Evolutionary conservation across 1,140 invertebrate species (phyloP), one percentile per base, ranked within the genome.

Genomic region (Sitobion miscanthi): DNA sequence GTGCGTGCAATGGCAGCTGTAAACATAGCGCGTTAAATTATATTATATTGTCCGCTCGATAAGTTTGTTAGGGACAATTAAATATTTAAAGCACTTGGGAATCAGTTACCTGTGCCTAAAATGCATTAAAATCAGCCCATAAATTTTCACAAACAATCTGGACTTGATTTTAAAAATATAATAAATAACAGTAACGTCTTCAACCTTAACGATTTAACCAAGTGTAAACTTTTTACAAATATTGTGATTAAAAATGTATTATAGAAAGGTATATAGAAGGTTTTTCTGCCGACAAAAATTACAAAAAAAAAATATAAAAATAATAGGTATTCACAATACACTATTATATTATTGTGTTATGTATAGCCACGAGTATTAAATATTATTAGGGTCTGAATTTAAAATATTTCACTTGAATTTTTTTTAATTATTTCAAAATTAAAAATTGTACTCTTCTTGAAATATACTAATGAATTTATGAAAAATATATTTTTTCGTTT

Each of bases 181-280:
- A 77, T 77, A 77, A 77, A 77, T 77, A 77, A n/a, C 30, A 77
- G 62, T 77, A 77, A 77, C 30, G 30, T 77, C 62, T 77, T 77
- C 62, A 14, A 17, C 62, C n/a, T n/a, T 30, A 77, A 77, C 14
- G 62, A 77, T 77, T 77, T n/a, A n/a, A 77, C 14, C 11, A n/a
- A 77, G 20, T 5, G n/a, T 77, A 77, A n/a, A 35, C 62, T n/a
- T n/a, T 6, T 14, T n/a, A 0, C 2, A 9, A 69, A 11, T 69
- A 69, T n/a, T 11, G 62, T 3, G 25, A 0, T 54, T 69, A 17
- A 77, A 77, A 42, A 4, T 42, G 42, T 42, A 42, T 42, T 42
- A 42, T 42, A 42, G 42, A 42, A 42, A 42, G 42, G 42, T 77
- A 62, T 77, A 77, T 5, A 23, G 25, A 69, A 30, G 14, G 11